Conservation (phyloP, 2,113 vertebrate genomes). For the Emydura subglobosa region DNA sequence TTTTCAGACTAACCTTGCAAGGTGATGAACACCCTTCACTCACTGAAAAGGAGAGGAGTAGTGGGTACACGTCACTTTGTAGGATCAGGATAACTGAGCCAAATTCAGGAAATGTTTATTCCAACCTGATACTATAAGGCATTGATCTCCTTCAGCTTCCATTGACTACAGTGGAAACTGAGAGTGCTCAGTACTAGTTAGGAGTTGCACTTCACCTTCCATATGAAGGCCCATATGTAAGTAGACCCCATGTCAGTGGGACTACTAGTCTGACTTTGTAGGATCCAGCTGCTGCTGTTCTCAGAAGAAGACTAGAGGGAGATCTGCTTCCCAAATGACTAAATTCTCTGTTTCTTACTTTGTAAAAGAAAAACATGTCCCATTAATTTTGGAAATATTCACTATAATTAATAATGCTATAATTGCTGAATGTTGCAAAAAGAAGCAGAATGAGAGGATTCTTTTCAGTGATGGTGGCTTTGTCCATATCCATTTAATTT, state of each 20-base stretch:
- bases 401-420: neutral
- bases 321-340: neutral
- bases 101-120: neutral
- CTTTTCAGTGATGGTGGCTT: neutral
- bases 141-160: neutral
- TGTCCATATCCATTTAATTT: conserved; percentile 20
- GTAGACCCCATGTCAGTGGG: rapidly evolving
- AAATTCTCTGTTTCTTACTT: neutral
- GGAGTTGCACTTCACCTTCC: neutral
- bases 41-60: neutral
- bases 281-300: neutral
- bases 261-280: neutral
- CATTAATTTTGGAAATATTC: neutral
- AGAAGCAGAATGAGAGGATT: neutral
- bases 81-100: neutral
- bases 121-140: neutral
- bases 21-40: neutral
- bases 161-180: neutral
- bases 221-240: neutral
- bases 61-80: neutral
- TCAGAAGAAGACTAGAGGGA: rapidly evolving
- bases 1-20: neutral
- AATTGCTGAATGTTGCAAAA: neutral
- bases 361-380: neutral
- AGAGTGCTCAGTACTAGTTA: neutral